Evolutionary conservation across 2,888 invertebrate genomes (phyloP).

Genomic region (Eutolmus rufibarbis): DNA sequence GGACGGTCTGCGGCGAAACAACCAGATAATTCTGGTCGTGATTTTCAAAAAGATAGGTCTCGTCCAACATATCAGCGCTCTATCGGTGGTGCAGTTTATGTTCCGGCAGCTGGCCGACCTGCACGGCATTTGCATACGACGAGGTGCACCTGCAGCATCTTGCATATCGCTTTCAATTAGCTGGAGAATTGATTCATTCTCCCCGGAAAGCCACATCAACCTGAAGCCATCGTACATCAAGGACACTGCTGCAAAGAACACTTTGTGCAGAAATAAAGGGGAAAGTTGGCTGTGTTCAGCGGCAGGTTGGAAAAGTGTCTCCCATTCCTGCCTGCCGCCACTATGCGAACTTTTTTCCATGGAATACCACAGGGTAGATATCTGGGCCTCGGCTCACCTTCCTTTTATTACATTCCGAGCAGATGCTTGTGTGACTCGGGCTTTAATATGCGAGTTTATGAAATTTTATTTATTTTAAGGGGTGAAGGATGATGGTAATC

Average conservation of each 20-base stretch:
- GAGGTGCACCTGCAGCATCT: neutral
- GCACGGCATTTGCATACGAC: neutral
- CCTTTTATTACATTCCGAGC: neutral
- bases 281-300: neutral
- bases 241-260: neutral
- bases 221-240: neutral
- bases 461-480: slow-evolving; percentile 13
- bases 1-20: neutral
- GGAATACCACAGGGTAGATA: neutral
- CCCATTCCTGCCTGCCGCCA: neutral
- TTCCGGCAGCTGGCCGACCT: neutral
- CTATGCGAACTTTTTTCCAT: neutral
- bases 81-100: neutral
- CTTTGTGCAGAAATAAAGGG: neutral
- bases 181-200: neutral
- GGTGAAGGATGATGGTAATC: slow-evolving; percentile 17
- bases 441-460: slow-evolving; percentile 3
- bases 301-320: neutral
- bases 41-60: neutral
- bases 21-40: neutral
- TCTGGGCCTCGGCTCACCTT: neutral
- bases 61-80: neutral
- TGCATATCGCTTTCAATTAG: neutral
- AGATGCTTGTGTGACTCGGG: neutral
- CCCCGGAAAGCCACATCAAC: neutral